Base-by-base conservation (phyloP, 2,888 invertebrate genomes). In the Lasioglossum zephyrum region DNA sequence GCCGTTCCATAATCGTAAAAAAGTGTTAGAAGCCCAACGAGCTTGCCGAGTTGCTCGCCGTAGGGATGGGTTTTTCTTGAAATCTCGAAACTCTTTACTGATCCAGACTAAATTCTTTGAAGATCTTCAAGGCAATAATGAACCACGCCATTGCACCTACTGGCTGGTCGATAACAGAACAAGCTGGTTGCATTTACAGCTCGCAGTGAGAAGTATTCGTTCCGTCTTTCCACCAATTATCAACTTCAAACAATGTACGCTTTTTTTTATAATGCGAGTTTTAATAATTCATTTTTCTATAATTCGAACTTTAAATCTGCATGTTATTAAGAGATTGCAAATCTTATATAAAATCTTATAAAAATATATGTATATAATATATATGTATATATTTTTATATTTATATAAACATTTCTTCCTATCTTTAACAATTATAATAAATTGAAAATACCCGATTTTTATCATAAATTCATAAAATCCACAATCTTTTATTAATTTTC, bases 111-210 rank as follows among this genome's bases (percentile, higher is more conserved):
- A 44, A 41, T 63, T 69, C 36, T 63, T 76, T 31, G 26, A 26
- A 76, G 49, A 73, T 73, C 49, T 22, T 69, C 39, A 18, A 18
- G 22, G 66, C 36, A 69, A 69, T 69, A 69, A 36, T 22, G 66
- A 69, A 69, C 36, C 36, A 22, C 36, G 36, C 36, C 36, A 36
- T 69, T 8, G 36, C 66, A 39, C 22, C 22, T 66, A 49, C 49
- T 13, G 31, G 16, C 66, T 36, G 36, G 39, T 69, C 39, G 66
- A 69, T 69, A 69, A 39, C 18, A 18, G 22, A 36, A 36, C 18
- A 36, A 69, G 22, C 36, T 18, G 22, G 9, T 8, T 36, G 36
- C 36, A 69, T 63, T 63, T 31, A 63, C 63, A 31, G 16, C 31
- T 16, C 31, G 16, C 63, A 31, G 63, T 18, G 63, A 63, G 31